phyloP scores from a whole-genome alignment of 2,113 vertebrate species.

The Apistogramma diplotaenia region DNA sequence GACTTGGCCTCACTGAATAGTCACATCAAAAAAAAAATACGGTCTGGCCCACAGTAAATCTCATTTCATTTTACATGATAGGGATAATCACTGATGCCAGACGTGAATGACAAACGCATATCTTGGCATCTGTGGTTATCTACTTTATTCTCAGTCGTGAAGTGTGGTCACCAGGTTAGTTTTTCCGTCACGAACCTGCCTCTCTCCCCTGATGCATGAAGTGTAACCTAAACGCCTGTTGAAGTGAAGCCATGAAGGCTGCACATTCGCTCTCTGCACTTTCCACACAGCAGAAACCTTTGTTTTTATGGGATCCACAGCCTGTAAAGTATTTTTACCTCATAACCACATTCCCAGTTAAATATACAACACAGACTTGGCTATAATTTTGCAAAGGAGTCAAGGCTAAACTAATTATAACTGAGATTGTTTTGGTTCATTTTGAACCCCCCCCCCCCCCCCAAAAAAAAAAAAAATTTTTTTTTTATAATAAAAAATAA shows the following conservation, averaged over 20 bases:
- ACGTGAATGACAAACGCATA: conserved; percentile 40
- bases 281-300: conserved; percentile 13
- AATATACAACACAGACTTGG: background rate
- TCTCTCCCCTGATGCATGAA: conserved; percentile 69
- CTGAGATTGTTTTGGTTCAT: conserved; percentile 1
- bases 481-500: too few species aligned
- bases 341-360: conserved; percentile 28
- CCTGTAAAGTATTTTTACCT: conserved; percentile 26
- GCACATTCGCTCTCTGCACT: background rate
- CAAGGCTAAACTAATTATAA: background rate
- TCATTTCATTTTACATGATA: conserved; percentile 24
- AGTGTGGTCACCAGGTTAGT: conserved; percentile 64
- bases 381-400: conserved; percentile 1
- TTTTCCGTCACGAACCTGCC: conserved; percentile 76
- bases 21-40: background rate
- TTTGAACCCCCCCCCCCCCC: background rate
- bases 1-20: conserved; percentile 1
- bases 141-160: conserved; percentile 66
- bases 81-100: conserved; percentile 35
- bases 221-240: conserved; percentile 68
- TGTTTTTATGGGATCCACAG: conserved; percentile 36
- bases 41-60: background rate
- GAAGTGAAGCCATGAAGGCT: conserved; percentile 33
- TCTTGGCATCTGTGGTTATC: conserved; percentile 4
- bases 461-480: too few species aligned